phyloP scores from a whole-genome alignment of 2,797 vertebrate species.

The Myotis vivesi region DNA sequence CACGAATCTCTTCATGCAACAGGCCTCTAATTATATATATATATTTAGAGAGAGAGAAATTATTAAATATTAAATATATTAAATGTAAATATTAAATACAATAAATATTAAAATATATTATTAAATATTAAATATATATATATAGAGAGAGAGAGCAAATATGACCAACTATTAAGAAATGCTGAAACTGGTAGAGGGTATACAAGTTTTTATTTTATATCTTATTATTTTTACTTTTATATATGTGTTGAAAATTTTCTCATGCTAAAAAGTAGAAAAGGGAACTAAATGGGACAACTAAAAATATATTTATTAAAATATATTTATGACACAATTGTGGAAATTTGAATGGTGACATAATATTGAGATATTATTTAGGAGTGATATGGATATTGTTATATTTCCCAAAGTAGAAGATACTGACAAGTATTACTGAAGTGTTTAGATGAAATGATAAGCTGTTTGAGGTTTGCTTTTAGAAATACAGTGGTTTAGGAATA shows the following conservation, averaged over 20 bases:
- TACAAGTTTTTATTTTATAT: background rate
- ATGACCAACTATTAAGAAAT: slow-evolving; percentile 8
- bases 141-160: background rate
- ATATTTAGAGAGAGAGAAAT: too few species aligned
- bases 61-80: too few species aligned
- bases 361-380: background rate
- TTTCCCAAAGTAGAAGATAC: slow-evolving; percentile 7
- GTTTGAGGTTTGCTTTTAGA: slow-evolving; percentile 26
- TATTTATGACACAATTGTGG: background rate
- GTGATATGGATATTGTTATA: background rate
- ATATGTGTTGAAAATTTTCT: background rate
- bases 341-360: slow-evolving; percentile 9
- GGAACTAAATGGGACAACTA: background rate
- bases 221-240: background rate
- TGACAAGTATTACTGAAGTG: background rate
- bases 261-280: background rate
- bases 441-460: background rate
- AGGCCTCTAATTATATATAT: too few species aligned
- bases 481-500: background rate
- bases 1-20: too few species aligned
- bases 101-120: too few species aligned
- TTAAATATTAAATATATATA: too few species aligned
- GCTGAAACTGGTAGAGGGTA: background rate
- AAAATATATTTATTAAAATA: background rate
- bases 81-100: too few species aligned